phyloP scores from a whole-genome alignment of 2,113 vertebrate genomes.

The Bombycilla garrulus region DNA sequence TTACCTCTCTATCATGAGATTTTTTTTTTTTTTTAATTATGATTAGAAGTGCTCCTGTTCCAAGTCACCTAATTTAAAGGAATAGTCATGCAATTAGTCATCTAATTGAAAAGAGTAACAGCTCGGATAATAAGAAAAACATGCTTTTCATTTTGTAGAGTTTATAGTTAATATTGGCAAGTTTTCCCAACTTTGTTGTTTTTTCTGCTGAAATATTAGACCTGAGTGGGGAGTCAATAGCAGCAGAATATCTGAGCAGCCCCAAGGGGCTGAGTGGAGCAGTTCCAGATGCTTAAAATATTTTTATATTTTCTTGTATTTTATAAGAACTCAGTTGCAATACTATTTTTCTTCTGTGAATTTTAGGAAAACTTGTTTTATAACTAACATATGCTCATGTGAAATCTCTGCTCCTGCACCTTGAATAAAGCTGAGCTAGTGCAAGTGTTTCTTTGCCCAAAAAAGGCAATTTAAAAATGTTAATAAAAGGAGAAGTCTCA shows the following conservation, averaged over 20 bases:
- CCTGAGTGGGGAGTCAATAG: not conserved
- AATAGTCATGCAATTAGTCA: conserved; percentile 26
- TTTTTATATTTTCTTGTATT: not conserved
- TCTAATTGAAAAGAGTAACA: not conserved
- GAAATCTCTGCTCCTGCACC: not conserved
- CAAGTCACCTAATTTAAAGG: not conserved
- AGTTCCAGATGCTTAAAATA: conserved; percentile 9
- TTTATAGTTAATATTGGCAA: not conserved
- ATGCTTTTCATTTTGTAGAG: not conserved
- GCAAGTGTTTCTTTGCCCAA: not conserved
- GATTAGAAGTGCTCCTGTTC: not conserved
- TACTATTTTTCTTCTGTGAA: not conserved
- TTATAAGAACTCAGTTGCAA: not conserved
- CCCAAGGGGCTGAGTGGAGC: not conserved
- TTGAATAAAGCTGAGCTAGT: not conserved
- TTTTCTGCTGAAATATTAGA: conserved; percentile 39
- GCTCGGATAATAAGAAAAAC: conserved; percentile 1
- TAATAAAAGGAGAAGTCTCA: not conserved
- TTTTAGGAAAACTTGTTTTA: not conserved
- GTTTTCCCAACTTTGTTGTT: not conserved
- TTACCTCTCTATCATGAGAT: not conserved
- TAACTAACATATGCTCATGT: not conserved
- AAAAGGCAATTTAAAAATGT: not conserved
- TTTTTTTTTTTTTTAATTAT: not conserved
- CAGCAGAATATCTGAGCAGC: conserved; percentile 19